These are phyloP conservation scores for Hephaestus fuliginosus DNA, from an alignment of 2,797 vertebrate species.

Conservation along the genomic window DNA sequence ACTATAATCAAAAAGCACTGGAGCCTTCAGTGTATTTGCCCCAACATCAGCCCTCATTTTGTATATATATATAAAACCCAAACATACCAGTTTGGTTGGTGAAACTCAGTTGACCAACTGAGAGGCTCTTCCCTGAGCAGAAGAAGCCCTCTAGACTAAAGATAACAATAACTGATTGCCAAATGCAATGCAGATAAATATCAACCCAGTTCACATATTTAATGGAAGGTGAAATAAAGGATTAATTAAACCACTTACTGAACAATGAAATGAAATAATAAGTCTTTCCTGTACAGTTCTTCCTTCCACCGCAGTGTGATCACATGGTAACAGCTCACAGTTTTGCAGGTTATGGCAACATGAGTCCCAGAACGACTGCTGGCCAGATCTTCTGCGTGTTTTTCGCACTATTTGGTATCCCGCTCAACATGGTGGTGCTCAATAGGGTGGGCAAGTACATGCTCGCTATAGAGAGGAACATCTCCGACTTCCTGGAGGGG, in stretches of 20 bases:
- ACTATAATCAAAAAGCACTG: background rate
- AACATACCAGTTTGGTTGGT: background rate
- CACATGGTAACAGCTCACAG: conserved; percentile 10
- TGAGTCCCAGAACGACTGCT: conserved; percentile 86
- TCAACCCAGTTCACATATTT: background rate
- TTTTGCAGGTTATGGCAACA: conserved; percentile 91
- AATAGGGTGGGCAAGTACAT: conserved; percentile 93
- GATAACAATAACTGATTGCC: too few relatives aligned
- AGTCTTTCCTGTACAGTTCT: background rate
- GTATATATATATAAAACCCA: background rate
- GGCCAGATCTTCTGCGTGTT: conserved; percentile 94
- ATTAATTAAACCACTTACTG: background rate
- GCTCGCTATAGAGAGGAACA: conserved; percentile 85
- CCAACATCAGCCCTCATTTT: background rate
- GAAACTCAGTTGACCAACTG: background rate
- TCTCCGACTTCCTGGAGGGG: conserved; percentile 79
- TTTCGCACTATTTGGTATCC: conserved; percentile 94
- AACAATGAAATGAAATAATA: background rate
- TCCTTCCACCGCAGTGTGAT: background rate
- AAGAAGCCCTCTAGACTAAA: background rate
- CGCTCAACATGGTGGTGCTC: conserved; percentile 91
- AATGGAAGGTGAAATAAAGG: background rate
- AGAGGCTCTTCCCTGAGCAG: background rate
- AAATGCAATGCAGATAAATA: background rate
- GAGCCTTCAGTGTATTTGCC: background rate